Percentiles rank a stretch among this genome's conserved stretches.
These are phyloP conservation scores for Eupleurogrammus muticus DNA, from an alignment of 2,797 vertebrate genomes.

Conservation along the genomic window DNA sequence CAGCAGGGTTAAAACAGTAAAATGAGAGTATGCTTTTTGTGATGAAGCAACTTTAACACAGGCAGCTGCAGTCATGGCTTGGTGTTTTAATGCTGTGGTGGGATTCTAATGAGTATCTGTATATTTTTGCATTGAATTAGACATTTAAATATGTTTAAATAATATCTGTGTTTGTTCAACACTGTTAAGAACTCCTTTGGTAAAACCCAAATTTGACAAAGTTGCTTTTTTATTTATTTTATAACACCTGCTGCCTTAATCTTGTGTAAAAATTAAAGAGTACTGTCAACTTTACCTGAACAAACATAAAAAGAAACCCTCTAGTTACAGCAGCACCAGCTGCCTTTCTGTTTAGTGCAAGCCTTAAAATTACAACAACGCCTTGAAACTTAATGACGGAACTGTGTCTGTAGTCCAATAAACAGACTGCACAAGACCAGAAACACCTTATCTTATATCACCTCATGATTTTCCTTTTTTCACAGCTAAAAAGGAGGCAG, in stretches of 20 bases:
- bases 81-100: no score
- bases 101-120: no score
- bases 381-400: constrained; percentile 31
- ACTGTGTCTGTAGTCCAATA: constrained; percentile 6
- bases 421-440: no score
- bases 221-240: not conserved
- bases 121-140: no score
- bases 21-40: no score
- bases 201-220: no score
- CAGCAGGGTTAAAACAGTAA: no score
- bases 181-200: no score
- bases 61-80: no score
- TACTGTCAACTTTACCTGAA: constrained; percentile 26
- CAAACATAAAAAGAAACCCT: constrained; percentile 49
- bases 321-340: constrained; percentile 31
- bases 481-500: constrained; percentile 1
- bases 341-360: constrained; percentile 55
- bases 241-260: constrained; percentile 9
- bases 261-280: constrained; percentile 37
- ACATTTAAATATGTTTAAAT: no score
- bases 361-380: constrained; percentile 44
- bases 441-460: constrained; percentile 4
- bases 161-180: no score
- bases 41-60: no score
- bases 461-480: constrained; percentile 19